Evolutionary conservation across 2,888 invertebrate genomes (phyloP).

Genomic region (Hyppa rectilinea): DNA sequence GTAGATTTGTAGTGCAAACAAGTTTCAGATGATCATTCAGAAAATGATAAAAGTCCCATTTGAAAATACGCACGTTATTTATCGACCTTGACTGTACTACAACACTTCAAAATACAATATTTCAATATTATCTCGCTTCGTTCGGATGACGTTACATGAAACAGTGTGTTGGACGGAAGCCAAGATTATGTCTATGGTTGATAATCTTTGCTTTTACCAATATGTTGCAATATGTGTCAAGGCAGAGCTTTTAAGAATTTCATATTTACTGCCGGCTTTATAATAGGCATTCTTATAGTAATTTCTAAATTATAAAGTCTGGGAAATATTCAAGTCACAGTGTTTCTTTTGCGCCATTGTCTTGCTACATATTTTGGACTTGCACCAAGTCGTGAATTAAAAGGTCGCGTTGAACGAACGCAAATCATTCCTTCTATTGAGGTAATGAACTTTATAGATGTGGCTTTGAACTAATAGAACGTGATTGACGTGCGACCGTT

Average conservation of each 20-base stretch:
- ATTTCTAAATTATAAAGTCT: conserved; percentile 37
- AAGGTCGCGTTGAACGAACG: conserved; percentile 74
- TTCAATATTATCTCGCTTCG: conserved; percentile 32
- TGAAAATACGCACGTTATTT: conserved; percentile 11
- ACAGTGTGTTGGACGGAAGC: conserved; percentile 67
- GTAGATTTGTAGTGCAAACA: conserved; percentile 10
- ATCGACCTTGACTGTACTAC: conserved; percentile 20
- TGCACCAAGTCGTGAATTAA: conserved; percentile 64
- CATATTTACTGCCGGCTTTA: conserved; percentile 19
- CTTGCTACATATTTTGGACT: conserved; percentile 44
- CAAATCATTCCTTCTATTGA: conserved; percentile 79
- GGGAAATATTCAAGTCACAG: conserved; percentile 29
- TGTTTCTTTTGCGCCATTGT: conserved; percentile 32
- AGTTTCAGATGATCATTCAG: conserved; percentile 14
- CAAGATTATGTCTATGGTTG: conserved; percentile 63
- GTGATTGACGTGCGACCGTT: conserved; percentile 86
- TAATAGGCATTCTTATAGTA: conserved; percentile 35
- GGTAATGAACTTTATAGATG: conserved; percentile 87
- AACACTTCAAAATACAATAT: conserved; percentile 26
- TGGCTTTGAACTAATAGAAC: conserved; percentile 88
- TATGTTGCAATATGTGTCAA: conserved; percentile 69
- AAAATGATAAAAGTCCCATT: conserved; percentile 10
- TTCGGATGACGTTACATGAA: conserved; percentile 35
- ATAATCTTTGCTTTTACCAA: conserved; percentile 56
- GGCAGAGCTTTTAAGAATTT: conserved; percentile 55